phyloP scores from a whole-genome alignment of 2,888 invertebrate genomes.

The Spodoptera exigua region DNA sequence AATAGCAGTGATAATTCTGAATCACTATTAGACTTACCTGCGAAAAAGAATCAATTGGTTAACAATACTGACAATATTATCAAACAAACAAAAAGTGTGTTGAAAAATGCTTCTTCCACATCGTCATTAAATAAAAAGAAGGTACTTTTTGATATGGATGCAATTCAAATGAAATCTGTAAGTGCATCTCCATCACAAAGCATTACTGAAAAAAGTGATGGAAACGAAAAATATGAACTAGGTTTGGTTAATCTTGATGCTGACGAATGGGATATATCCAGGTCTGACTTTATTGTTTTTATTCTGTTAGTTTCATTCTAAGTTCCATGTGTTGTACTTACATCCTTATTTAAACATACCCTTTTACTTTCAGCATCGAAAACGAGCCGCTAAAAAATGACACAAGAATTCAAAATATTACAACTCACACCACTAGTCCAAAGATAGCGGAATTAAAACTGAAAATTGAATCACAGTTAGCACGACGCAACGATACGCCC shows the following conservation, averaged over 20 bases:
- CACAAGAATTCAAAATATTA: constrained; percentile 80
- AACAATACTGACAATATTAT: constrained; percentile 65
- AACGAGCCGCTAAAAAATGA: constrained; percentile 77
- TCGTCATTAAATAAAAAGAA: constrained; percentile 90
- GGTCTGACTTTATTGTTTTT: constrained; percentile 68
- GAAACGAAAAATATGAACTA: constrained; percentile 77
- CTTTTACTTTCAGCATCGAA: constrained; percentile 78
- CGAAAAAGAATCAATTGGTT: constrained; percentile 68
- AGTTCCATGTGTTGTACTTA: background rate
- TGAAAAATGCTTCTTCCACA: constrained; percentile 89
- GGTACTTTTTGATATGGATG: constrained; percentile 90
- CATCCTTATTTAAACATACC: constrained; percentile 1
- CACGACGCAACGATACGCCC: constrained; percentile 76
- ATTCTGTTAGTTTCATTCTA: background rate
- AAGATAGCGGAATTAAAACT: constrained; percentile 88
- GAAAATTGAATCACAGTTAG: constrained; percentile 88
- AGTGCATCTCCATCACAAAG: constrained; percentile 88
- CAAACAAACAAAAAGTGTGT: constrained; percentile 87
- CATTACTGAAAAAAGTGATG: constrained; percentile 79
- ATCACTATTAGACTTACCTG: constrained; percentile 65
- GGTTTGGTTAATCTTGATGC: constrained; percentile 82
- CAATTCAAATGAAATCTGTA: constrained; percentile 87
- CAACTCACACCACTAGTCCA: constrained; percentile 85
- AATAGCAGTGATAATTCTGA: constrained; percentile 71
- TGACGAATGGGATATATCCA: constrained; percentile 88